phyloP scores from a whole-genome alignment of 2,113 vertebrate species.

The Callospermophilus lateralis region DNA sequence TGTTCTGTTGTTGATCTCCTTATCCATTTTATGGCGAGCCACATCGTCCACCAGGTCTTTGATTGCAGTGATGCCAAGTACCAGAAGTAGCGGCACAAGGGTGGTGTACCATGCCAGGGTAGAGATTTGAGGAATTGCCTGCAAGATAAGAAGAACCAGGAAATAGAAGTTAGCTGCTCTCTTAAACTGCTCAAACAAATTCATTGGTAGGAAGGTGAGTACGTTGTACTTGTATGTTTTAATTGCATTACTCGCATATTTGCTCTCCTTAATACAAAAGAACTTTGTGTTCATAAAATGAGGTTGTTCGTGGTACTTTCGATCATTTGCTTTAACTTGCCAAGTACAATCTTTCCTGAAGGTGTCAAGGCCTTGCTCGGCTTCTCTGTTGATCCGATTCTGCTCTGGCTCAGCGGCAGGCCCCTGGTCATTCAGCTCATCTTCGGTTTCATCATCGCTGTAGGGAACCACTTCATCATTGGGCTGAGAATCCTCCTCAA shows the following conservation, averaged over 20 bases:
- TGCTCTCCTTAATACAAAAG: too few relatives aligned
- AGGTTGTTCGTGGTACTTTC: too few relatives aligned
- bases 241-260: conserved; percentile 95
- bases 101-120: conserved; percentile 98
- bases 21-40: conserved; percentile 98
- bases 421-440: conserved; percentile 88
- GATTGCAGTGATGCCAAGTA: conserved; percentile 95
- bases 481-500: conserved; percentile 90
- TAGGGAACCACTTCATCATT: conserved; percentile 97
- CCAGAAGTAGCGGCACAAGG: conserved; percentile 94
- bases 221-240: conserved; percentile 98
- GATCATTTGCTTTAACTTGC: too few relatives aligned
- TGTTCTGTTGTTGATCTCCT: conserved; percentile 95
- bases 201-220: conserved; percentile 95
- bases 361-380: conserved; percentile 75
- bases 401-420: conserved; percentile 68
- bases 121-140: conserved; percentile 95
- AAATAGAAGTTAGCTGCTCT: conserved; percentile 97
- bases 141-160: conserved; percentile 94
- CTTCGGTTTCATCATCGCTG: conserved; percentile 97
- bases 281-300: too few relatives aligned
- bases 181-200: conserved; percentile 97
- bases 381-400: conserved; percentile 38
- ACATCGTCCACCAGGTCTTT: conserved; percentile 97
- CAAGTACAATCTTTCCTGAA: conserved; percentile 86